These are phyloP conservation scores for Meloe dianella DNA, from an alignment of 2,888 invertebrate genomes.

Conservation along the genomic window DNA sequence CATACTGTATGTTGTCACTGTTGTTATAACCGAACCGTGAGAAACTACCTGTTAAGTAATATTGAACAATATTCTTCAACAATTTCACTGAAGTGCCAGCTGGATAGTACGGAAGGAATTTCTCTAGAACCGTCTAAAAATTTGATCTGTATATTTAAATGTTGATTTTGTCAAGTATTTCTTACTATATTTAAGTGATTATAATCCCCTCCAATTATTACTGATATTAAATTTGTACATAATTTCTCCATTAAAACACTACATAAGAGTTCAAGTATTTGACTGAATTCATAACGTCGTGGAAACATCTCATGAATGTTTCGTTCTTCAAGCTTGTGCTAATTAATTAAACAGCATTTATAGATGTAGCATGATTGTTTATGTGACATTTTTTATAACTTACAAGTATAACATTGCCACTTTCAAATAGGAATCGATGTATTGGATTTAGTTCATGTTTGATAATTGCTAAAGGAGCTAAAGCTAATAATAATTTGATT, in stretches of 20 bases:
- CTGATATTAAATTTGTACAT: conserved; percentile 67
- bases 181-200: conserved; percentile 66
- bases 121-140: conserved; percentile 51
- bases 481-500: conserved; percentile 51
- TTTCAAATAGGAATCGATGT: conserved; percentile 59
- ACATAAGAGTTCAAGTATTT: conserved; percentile 57
- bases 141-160: background rate
- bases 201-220: conserved; percentile 65
- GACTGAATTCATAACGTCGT: conserved; percentile 45
- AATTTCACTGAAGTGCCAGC: conserved; percentile 62
- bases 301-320: conserved; percentile 54
- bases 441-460: conserved; percentile 43
- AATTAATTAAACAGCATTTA: conserved; percentile 33
- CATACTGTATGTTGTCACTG: conserved; percentile 35
- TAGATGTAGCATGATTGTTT: background rate
- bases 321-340: conserved; percentile 43
- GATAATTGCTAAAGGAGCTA: conserved; percentile 54
- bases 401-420: background rate
- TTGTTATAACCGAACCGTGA: conserved; percentile 40
- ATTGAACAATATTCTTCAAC: conserved; percentile 57
- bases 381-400: background rate
- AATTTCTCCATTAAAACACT: conserved; percentile 60
- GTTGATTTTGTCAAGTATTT: background rate
- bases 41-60: conserved; percentile 47
- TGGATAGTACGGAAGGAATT: conserved; percentile 56